These are phyloP conservation scores for Nothura maculosa DNA, from an alignment of 2,797 vertebrate species.

Conservation along the genomic window DNA sequence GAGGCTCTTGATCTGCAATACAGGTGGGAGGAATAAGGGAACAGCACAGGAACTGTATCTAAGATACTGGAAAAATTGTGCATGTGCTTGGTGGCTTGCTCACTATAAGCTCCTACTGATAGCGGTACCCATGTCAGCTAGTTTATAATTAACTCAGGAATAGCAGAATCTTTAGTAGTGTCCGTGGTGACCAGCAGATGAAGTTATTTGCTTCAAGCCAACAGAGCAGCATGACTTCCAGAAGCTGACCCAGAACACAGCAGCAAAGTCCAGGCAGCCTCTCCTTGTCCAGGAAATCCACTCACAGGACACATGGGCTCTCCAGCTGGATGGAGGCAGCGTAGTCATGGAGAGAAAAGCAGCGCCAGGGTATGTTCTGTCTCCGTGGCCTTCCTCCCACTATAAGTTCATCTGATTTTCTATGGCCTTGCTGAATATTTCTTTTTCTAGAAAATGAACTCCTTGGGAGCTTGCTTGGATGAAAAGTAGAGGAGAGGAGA, in stretches of 20 bases:
- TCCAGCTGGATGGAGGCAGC: background rate
- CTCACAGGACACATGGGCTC: background rate
- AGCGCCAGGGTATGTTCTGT: background rate
- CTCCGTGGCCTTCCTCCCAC: background rate
- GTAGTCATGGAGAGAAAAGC: background rate
- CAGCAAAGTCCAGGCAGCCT: fast-evolving
- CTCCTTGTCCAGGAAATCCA: background rate
- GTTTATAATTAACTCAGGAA: background rate
- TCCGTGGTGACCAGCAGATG: background rate
- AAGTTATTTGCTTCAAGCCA: background rate
- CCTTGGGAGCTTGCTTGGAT: background rate
- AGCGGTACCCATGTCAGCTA: background rate
- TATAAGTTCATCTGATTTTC: background rate
- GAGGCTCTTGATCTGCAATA: fast-evolving
- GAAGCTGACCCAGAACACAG: background rate
- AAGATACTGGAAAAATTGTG: background rate
- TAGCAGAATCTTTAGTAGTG: background rate
- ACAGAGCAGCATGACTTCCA: fast-evolving
- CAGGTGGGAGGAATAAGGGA: background rate
- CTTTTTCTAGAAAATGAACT: background rate
- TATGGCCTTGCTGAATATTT: background rate
- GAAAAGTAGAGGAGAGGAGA: background rate
- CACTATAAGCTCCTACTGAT: background rate
- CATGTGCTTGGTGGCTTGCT: background rate
- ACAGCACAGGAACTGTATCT: background rate